A percentile compares a stretch with the other conserved stretches of the same genome.
Evolutionary conservation across 2,888 invertebrate species (phyloP).

Genomic region (Cataglyphis livida): DNA sequence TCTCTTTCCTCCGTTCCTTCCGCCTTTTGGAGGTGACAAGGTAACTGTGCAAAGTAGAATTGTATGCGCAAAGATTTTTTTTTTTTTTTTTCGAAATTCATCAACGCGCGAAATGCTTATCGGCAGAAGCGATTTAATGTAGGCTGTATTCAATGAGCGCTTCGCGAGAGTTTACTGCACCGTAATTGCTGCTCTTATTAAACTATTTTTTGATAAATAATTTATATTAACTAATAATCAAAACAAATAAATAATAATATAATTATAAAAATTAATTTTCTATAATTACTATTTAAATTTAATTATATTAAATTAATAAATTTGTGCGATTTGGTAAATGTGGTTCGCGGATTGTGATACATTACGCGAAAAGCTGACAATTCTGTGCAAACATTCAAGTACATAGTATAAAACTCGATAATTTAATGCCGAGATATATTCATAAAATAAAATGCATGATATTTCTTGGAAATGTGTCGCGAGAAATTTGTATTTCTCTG

Average conservation of each 20-base stretch:
- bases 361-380: background rate
- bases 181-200: conserved; percentile 10
- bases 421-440: background rate
- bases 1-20: conserved; percentile 19
- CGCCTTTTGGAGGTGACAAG: conserved; percentile 59
- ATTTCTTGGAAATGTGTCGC: background rate
- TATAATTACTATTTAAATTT: no score
- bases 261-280: no score
- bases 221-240: no score
- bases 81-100: background rate
- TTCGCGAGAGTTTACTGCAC: conserved; percentile 10
- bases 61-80: conserved; percentile 8
- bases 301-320: no score
- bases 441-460: background rate
- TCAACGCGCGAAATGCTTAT: conserved; percentile 22
- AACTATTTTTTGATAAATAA: no score
- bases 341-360: background rate
- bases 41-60: conserved; percentile 44
- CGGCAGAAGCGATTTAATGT: conserved; percentile 23
- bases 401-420: background rate
- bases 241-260: no score
- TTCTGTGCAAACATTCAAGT: background rate
- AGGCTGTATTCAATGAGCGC: conserved; percentile 12
- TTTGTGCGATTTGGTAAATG: conserved; percentile 19
- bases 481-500: background rate